These are phyloP conservation scores for Eciton burchellii DNA, from an alignment of 1,140 invertebrate species.

Conservation along the genomic window DNA sequence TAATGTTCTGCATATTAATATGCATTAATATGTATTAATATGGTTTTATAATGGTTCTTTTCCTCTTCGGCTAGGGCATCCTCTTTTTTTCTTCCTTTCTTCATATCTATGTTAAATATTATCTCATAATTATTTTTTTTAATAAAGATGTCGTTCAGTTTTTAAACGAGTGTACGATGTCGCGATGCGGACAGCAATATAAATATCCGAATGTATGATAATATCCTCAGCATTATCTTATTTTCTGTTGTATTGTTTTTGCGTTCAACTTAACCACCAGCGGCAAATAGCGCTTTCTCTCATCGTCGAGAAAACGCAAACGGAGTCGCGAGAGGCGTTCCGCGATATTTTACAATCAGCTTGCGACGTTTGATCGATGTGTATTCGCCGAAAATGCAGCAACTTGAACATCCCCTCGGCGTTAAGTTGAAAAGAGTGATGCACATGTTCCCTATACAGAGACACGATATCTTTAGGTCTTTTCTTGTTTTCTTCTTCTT, in stretches of 20 bases:
- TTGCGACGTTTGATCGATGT: background rate
- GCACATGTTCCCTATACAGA: conserved; percentile 38
- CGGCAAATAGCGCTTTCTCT: conserved; percentile 18
- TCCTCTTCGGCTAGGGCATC: conserved; percentile 73
- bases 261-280: conserved; percentile 28
- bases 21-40: conserved; percentile 73
- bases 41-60: conserved; percentile 76
- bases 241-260: conserved; percentile 13
- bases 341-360: conserved; percentile 13
- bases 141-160: conserved; percentile 77
- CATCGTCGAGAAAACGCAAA: conserved; percentile 5
- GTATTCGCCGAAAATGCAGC: conserved; percentile 5
- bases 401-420: background rate
- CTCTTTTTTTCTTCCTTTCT: conserved; percentile 65
- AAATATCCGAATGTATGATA: conserved; percentile 51
- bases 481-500: conserved; percentile 1
- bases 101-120: conserved; percentile 76
- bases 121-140: conserved; percentile 76
- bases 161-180: conserved; percentile 69
- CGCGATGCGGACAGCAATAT: conserved; percentile 56
- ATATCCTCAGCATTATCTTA: conserved; percentile 30
- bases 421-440: conserved; percentile 38
- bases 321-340: background rate
- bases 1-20: conserved; percentile 79
- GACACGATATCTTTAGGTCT: conserved; percentile 29